phyloP scores from a whole-genome alignment of 2,888 invertebrate species.

The Belgica antarctica region DNA sequence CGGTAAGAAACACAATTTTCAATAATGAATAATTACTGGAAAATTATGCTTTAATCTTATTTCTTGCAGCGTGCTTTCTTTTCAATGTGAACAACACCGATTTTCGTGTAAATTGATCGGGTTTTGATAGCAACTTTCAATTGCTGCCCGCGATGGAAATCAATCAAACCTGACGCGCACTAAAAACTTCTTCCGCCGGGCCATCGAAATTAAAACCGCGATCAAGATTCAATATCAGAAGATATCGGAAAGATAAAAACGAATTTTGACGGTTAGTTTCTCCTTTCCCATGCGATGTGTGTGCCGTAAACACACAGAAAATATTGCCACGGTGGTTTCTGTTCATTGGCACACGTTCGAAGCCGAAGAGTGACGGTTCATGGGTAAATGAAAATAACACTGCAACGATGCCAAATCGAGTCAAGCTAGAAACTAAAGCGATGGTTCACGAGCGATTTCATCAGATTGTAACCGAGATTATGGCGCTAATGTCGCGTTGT shows the following conservation, averaged over 20 bases:
- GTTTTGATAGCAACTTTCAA: background rate
- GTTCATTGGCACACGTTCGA: conserved; percentile 3
- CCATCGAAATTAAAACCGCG: conserved; percentile 21
- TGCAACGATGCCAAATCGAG: conserved; percentile 22
- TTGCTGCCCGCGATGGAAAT: background rate
- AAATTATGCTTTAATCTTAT: no score
- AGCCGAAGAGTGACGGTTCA: conserved; percentile 17
- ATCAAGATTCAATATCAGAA: background rate
- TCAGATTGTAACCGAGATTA: background rate
- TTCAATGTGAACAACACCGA: no score
- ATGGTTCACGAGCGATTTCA: conserved; percentile 21
- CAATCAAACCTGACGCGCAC: conserved; percentile 17
- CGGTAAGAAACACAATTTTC: no score
- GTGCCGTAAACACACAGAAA: background rate
- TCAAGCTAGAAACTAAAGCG: background rate
- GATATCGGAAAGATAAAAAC: background rate
- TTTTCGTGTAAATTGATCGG: no score
- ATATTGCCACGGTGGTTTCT: background rate
- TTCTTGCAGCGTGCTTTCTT: no score
- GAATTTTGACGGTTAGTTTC: no score
- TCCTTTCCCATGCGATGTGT: conserved; percentile 13
- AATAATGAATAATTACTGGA: no score
- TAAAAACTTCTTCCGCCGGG: background rate
- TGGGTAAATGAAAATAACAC: background rate
- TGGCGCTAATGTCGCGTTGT: background rate